A percentile compares a stretch with the other conserved stretches of the same genome.
Evolutionary conservation across 2,113 vertebrate genomes (phyloP).

Genomic region (Eulemur macaco): DNA sequence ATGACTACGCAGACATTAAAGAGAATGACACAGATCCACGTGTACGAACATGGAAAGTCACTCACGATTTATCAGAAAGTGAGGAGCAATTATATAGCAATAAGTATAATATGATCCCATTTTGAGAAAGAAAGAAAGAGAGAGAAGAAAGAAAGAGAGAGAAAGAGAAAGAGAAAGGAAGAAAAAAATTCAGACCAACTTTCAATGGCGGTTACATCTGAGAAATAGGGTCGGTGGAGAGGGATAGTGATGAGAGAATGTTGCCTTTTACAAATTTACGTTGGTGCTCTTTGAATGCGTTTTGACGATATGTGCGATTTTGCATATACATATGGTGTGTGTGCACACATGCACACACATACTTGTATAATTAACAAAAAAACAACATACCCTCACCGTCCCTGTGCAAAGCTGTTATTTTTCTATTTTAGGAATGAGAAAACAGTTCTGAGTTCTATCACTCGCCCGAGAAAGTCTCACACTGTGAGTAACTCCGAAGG

Average conservation of each 20-base stretch:
- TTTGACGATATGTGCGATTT: not conserved
- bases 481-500: not conserved
- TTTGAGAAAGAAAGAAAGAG: not conserved
- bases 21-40: not conserved
- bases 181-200: not conserved
- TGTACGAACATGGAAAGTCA: accelerated
- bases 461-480: not conserved
- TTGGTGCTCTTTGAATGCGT: not conserved
- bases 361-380: not conserved
- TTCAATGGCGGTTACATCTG: not conserved
- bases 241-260: not conserved
- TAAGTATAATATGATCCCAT: no score
- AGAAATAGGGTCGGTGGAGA: not conserved
- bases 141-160: no score
- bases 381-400: not conserved
- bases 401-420: not conserved
- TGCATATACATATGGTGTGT: not conserved
- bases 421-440: slow-evolving; percentile 30
- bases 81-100: not conserved
- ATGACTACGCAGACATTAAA: not conserved
- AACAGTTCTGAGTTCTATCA: not conserved
- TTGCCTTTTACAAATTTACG: not conserved
- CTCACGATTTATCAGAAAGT: not conserved
- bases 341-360: not conserved
- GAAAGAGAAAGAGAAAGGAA: not conserved